phyloP scores from a whole-genome alignment of 2,888 invertebrate genomes.

The Thumatha senex region DNA sequence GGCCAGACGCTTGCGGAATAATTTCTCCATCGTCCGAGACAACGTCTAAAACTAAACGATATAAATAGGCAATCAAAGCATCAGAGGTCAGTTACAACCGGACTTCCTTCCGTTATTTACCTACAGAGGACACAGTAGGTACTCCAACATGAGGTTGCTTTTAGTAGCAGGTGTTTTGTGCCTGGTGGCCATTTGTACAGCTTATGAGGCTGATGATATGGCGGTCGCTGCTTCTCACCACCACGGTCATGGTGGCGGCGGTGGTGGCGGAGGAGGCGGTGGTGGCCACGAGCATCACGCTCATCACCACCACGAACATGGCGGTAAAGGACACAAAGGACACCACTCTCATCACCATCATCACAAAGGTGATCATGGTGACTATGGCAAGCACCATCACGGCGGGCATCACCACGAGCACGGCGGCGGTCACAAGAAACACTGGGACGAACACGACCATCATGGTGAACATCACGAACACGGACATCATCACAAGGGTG shows the following conservation, averaged over 20 bases:
- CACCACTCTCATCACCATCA: slow-evolving; percentile 90
- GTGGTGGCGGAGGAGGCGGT: slow-evolving; percentile 86
- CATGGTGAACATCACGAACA: slow-evolving; percentile 90
- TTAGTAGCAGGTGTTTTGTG: slow-evolving; percentile 60
- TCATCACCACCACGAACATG: slow-evolving; percentile 87
- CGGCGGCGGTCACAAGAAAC: slow-evolving; percentile 91
- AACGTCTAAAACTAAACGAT: slow-evolving; percentile 57
- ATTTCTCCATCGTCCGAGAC: slow-evolving; percentile 65
- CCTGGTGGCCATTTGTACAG: slow-evolving; percentile 60
- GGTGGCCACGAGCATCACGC: slow-evolving; percentile 87
- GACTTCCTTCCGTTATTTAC: slow-evolving; percentile 38
- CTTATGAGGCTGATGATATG: slow-evolving; percentile 16
- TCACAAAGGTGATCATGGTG: slow-evolving; percentile 89
- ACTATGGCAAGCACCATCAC: slow-evolving; percentile 90
- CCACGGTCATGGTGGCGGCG: slow-evolving; percentile 70
- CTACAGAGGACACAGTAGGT: slow-evolving; percentile 20
- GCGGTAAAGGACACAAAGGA: slow-evolving; percentile 89
- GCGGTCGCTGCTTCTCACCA: slow-evolving; percentile 86
- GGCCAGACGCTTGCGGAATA: slow-evolving; percentile 72
- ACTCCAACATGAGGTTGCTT: slow-evolving; percentile 57
- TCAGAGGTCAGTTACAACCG: slow-evolving; percentile 41
- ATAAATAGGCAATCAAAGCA: slow-evolving; percentile 66
- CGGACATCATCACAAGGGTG: slow-evolving; percentile 90
- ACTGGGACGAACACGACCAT: slow-evolving; percentile 89
- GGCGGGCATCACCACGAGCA: slow-evolving; percentile 88